phyloP scores from a whole-genome alignment of 2,888 invertebrate genomes.

The Torymus aiolomorphi region DNA sequence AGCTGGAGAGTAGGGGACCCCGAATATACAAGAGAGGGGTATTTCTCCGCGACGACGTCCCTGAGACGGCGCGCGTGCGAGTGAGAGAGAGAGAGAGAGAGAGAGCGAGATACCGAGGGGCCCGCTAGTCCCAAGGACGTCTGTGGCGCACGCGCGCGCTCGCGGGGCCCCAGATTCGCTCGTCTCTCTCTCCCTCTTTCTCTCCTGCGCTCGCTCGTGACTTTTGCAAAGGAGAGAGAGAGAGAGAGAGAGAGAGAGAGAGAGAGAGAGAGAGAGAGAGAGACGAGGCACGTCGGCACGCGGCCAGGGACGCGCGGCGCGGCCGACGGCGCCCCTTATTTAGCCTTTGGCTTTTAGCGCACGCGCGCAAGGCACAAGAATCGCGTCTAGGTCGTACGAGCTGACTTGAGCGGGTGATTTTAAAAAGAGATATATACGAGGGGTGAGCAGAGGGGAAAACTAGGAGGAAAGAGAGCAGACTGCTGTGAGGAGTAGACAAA shows the following conservation, averaged over 20 bases:
- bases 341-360: constrained; percentile 54
- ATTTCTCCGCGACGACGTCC: constrained; percentile 62
- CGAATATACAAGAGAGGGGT: neutral
- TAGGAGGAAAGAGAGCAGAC: no score
- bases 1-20: neutral
- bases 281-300: constrained; percentile 19
- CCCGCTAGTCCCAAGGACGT: constrained; percentile 71
- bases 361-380: neutral
- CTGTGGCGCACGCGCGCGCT: constrained; percentile 57
- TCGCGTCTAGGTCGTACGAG: no score
- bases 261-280: neutral
- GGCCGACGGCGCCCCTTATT: constrained; percentile 59
- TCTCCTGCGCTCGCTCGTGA: constrained; percentile 36
- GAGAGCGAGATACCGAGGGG: constrained; percentile 5
- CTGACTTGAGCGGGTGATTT: no score
- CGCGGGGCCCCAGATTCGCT: constrained; percentile 69
- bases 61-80: constrained; percentile 58
- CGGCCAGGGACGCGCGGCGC: constrained; percentile 54
- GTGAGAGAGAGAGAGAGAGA: neutral
- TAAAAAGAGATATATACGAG: no score
- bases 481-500: no score
- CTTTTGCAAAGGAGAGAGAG: constrained; percentile 25
- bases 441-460: no score
- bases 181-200: constrained; percentile 1
- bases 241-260: neutral